Conservation (phyloP, 2,888 invertebrate species). For the Troides aeacus region DNA sequence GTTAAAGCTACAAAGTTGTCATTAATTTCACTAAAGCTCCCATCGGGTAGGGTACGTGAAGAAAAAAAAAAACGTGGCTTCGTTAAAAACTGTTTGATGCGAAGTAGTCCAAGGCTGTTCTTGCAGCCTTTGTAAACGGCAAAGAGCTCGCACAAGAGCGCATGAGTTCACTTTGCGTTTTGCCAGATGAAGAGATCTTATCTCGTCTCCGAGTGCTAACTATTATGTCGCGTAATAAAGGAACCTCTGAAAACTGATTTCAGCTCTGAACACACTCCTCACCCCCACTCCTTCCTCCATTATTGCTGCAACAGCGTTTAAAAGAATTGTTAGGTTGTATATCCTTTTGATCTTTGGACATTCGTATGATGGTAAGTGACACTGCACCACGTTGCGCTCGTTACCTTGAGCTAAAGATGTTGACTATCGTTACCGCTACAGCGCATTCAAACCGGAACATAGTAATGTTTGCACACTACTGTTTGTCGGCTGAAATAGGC, state of each 20-base stretch:
- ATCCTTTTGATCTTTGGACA: too few species aligned
- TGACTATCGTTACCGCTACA: too few species aligned
- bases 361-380: too few species aligned
- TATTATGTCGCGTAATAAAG: conserved; percentile 23
- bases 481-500: too few species aligned
- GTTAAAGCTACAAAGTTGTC: conserved; percentile 7
- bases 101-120: conserved; percentile 29
- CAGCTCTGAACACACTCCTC: not conserved
- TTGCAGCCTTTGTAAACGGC: conserved; percentile 22
- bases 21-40: conserved; percentile 26
- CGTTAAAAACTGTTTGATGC: conserved; percentile 28
- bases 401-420: too few species aligned
- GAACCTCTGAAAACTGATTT: conserved; percentile 1
- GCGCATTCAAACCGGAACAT: too few species aligned
- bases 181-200: conserved; percentile 26
- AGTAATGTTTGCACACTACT: too few species aligned
- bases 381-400: too few species aligned
- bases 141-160: conserved; percentile 26
- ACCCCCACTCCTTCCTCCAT: too few species aligned
- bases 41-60: conserved; percentile 1
- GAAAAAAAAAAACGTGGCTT: conserved; percentile 22
- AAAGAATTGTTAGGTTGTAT: too few species aligned
- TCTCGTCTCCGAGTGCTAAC: conserved; percentile 13
- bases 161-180: conserved; percentile 27
- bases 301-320: too few species aligned